Conservation (phyloP, 2,797 vertebrate species). For the Poecile montanus region DNA sequence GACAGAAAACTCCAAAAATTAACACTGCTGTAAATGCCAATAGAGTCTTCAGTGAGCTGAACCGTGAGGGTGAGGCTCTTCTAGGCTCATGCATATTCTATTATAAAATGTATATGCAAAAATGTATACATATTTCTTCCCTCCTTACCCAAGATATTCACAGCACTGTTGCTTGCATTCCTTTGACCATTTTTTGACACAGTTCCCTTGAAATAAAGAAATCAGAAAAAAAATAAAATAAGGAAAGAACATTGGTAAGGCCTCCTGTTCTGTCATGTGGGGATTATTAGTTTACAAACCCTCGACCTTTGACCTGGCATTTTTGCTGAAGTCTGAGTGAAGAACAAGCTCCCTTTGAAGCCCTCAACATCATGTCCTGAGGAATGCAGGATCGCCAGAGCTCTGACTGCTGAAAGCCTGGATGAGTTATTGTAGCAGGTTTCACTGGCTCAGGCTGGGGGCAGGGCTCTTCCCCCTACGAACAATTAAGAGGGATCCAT, state of each 20-base stretch:
- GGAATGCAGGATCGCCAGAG: slow-evolving; percentile 42
- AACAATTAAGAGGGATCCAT: slow-evolving; percentile 24
- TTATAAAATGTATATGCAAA: not conserved
- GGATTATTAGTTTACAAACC: slow-evolving; percentile 77
- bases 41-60: not conserved
- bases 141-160: not conserved
- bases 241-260: slow-evolving; percentile 30
- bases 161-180: not conserved
- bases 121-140: not conserved
- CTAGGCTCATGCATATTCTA: not conserved
- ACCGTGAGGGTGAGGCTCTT: not conserved
- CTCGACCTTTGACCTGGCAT: slow-evolving; percentile 69
- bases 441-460: not conserved
- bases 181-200: not conserved
- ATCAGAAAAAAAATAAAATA: not conserved
- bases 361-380: slow-evolving; percentile 16
- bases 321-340: slow-evolving; percentile 62
- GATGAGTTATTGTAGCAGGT: slow-evolving; percentile 49
- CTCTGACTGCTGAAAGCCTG: slow-evolving; percentile 54
- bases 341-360: slow-evolving; percentile 72
- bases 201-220: not conserved
- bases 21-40: not conserved
- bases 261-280: slow-evolving; percentile 64
- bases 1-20: not conserved
- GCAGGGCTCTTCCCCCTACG: not conserved